A percentile compares a stretch with the other conserved stretches of the same genome.
These are phyloP conservation scores for Oligia fasciuncula DNA, from an alignment of 2,888 invertebrate genomes.

Conservation along the genomic window DNA sequence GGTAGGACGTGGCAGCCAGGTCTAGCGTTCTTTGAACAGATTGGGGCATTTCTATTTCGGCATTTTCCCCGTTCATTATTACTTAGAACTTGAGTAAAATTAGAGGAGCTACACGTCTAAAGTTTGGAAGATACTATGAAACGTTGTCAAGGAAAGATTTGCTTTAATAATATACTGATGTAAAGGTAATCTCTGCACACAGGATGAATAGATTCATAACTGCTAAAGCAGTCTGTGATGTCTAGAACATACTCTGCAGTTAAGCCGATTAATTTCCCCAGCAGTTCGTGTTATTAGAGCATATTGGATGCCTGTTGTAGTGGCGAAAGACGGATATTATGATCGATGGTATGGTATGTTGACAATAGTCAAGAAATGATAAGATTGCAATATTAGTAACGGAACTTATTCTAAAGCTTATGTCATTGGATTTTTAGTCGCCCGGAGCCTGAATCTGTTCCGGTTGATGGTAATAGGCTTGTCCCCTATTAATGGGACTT, in stretches of 20 bases:
- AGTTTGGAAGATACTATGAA: conserved; percentile 5
- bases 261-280: conserved; percentile 26
- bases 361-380: too few species aligned
- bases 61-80: conserved; percentile 28
- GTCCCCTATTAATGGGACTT: neutral
- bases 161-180: neutral
- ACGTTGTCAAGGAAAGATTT: conserved; percentile 16
- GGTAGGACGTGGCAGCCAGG: conserved; percentile 39
- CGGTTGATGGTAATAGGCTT: neutral
- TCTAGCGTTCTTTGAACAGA: conserved; percentile 49
- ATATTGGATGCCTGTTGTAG: conserved; percentile 6
- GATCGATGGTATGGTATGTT: neutral
- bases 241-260: neutral
- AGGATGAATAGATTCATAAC: neutral
- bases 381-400: neutral
- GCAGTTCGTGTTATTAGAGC: conserved; percentile 6
- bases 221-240: conserved; percentile 5
- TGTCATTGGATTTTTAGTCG: neutral
- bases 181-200: too few species aligned
- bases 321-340: neutral
- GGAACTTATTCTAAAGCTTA: neutral
- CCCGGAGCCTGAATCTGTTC: neutral
- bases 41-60: conserved; percentile 41
- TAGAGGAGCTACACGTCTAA: conserved; percentile 6
- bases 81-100: conserved; percentile 20